Evolutionary conservation across 2,113 vertebrate species (phyloP).

Genomic region (Balaeniceps rex): DNA sequence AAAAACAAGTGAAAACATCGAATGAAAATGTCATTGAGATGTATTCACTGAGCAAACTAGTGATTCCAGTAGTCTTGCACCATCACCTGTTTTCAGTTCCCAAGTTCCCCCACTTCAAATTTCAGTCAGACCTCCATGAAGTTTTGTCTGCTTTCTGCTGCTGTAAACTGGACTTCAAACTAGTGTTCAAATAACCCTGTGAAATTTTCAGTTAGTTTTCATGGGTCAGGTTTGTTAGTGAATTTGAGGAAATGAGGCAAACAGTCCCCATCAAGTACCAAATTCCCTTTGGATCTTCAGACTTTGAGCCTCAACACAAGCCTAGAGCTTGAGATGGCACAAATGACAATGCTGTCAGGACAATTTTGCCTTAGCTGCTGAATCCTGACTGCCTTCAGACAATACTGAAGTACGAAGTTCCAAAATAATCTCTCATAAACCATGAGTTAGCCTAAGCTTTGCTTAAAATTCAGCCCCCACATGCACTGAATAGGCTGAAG

Average conservation of each 20-base stretch:
- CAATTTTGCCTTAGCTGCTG: background rate
- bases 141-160: background rate
- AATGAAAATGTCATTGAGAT: background rate
- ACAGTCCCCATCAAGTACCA: background rate
- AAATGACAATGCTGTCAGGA: background rate
- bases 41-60: background rate
- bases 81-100: background rate
- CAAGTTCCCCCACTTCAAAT: background rate
- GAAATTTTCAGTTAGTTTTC: background rate
- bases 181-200: background rate
- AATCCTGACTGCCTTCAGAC: background rate
- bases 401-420: background rate
- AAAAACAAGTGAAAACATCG: background rate
- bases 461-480: background rate
- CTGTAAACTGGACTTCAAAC: background rate
- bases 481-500: background rate
- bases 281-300: background rate
- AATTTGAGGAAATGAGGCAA: background rate
- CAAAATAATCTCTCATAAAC: background rate
- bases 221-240: background rate
- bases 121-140: background rate
- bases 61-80: background rate
- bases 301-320: background rate
- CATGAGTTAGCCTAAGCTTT: background rate
- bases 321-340: background rate